phyloP scores from a whole-genome alignment of 2,113 vertebrate species.

The Triplophysa dalaica region DNA sequence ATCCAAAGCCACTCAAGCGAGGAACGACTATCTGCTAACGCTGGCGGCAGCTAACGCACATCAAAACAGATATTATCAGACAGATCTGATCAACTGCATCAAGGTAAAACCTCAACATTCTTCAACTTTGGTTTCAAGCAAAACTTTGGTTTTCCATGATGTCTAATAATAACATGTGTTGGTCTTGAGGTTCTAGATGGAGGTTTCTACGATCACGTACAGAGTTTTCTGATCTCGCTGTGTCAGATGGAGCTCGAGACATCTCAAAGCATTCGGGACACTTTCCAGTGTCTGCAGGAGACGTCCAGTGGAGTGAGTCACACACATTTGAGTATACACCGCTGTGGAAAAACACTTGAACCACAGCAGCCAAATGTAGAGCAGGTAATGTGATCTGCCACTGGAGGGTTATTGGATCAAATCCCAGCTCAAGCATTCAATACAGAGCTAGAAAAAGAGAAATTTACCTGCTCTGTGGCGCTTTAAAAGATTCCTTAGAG shows the following conservation, averaged over 20 bases:
- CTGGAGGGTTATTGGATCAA: slow-evolving; percentile 29
- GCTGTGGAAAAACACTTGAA: slow-evolving; percentile 26
- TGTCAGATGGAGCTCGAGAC: slow-evolving; percentile 90
- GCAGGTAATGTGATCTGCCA: slow-evolving; percentile 48
- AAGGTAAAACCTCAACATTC: slow-evolving; percentile 69
- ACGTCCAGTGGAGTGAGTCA: slow-evolving; percentile 83
- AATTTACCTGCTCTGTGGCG: neutral
- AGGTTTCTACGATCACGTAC: slow-evolving; percentile 87
- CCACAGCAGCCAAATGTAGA: slow-evolving; percentile 21
- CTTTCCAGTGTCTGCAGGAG: slow-evolving; percentile 87
- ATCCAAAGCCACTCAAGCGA: slow-evolving; percentile 82
- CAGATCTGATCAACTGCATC: slow-evolving; percentile 82
- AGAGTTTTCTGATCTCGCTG: slow-evolving; percentile 92
- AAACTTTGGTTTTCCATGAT: too few relatives aligned
- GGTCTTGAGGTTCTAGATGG: slow-evolving; percentile 84
- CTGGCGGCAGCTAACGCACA: slow-evolving; percentile 85
- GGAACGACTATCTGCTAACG: slow-evolving; percentile 86
- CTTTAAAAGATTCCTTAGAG: too few relatives aligned
- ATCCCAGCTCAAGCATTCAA: slow-evolving; percentile 10
- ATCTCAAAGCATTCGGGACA: slow-evolving; percentile 84
- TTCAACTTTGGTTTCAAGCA: neutral
- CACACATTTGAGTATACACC: slow-evolving; percentile 4
- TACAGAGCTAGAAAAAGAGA: neutral
- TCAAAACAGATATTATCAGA: slow-evolving; percentile 84
- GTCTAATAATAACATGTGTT: slow-evolving; percentile 36